phyloP scores from a whole-genome alignment of 2,113 vertebrate genomes.

The Platycercus adscitus region DNA sequence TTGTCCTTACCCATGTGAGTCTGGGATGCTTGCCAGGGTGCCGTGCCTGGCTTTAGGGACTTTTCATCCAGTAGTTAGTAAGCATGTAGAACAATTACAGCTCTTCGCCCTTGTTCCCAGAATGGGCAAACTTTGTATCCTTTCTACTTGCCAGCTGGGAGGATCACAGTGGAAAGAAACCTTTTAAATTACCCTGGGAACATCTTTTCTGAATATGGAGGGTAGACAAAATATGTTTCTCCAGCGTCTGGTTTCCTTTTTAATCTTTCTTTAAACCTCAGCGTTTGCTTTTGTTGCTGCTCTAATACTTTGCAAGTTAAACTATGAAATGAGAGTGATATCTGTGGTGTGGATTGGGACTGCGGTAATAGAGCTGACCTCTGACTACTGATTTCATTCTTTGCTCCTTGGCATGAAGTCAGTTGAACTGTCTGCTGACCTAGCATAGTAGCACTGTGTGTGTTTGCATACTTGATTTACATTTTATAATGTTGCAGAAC shows the following conservation, averaged over 20 bases:
- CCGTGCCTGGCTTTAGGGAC: background rate
- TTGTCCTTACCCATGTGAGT: background rate
- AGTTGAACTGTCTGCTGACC: background rate
- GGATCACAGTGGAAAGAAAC: background rate
- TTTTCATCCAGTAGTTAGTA: background rate
- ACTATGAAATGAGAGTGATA: background rate
- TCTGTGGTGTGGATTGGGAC: background rate
- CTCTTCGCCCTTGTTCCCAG: background rate
- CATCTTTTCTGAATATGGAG: background rate
- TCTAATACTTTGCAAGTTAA: background rate
- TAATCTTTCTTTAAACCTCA: background rate
- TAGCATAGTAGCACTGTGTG: background rate
- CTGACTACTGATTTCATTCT: conserved; percentile 8
- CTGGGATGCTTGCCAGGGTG: background rate
- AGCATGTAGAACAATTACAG: background rate
- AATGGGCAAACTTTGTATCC: background rate
- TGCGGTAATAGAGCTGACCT: background rate
- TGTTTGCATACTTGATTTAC: conserved; percentile 12
- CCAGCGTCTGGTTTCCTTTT: background rate
- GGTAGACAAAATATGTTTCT: background rate
- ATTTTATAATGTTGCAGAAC: background rate
- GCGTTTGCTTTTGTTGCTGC: background rate
- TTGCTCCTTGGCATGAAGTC: background rate
- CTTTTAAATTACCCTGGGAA: background rate
- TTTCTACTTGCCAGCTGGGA: background rate